A percentile compares a stretch with the other conserved stretches of the same genome.
Conservation (phyloP, 1,140 invertebrate species). For the Gyrodactylus salaris region DNA sequence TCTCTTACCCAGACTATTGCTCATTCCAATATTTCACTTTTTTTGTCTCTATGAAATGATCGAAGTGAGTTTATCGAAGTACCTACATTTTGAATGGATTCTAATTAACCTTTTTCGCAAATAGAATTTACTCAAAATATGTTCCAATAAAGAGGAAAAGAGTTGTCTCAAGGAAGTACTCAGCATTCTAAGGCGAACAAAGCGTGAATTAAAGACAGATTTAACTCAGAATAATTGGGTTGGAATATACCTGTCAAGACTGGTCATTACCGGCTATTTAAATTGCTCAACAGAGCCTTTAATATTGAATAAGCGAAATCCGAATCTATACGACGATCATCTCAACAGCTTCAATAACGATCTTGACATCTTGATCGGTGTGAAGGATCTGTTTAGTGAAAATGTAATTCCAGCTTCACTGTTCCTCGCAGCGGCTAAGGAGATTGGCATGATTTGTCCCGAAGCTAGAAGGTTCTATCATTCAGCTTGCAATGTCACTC, state of each 20-base stretch:
- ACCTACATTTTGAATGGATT: background rate
- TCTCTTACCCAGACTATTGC: background rate
- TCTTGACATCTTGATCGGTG: background rate
- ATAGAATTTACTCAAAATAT: background rate
- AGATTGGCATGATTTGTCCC: background rate
- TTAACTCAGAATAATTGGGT: background rate
- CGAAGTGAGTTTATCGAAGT: background rate
- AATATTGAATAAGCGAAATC: background rate
- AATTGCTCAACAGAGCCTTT: background rate
- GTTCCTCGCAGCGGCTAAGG: background rate
- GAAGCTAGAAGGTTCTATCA: background rate
- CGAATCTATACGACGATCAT: background rate
- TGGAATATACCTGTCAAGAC: background rate
- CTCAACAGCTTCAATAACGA: background rate
- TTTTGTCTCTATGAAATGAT: slow-evolving; percentile 1
- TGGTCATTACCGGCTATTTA: background rate
- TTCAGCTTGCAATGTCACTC: background rate
- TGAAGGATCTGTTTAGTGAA: background rate
- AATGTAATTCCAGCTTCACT: background rate
- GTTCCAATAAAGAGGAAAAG: background rate
- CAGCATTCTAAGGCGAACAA: background rate
- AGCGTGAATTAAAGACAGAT: background rate
- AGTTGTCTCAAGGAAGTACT: background rate
- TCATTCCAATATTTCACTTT: slow-evolving; percentile 2
- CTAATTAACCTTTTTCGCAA: background rate